Conservation (phyloP, 2,113 vertebrate species). For the Xenopus laevis region DNA sequence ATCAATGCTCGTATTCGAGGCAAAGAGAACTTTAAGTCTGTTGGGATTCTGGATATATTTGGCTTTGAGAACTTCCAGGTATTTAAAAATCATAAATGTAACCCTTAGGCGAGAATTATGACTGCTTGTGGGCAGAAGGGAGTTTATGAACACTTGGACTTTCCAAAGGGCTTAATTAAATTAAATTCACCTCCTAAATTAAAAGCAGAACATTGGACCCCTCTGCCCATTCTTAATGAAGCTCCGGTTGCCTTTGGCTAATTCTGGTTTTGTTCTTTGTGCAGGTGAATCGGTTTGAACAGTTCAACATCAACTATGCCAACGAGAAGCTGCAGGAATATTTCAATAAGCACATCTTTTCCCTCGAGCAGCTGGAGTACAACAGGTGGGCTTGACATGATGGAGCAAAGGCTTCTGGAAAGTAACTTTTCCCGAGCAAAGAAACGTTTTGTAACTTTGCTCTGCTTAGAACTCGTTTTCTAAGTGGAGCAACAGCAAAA, state of each 20-base stretch:
- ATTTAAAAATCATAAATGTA: background rate
- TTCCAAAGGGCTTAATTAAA: too few relatives aligned
- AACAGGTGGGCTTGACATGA: constrained; percentile 69
- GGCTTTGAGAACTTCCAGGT: constrained; percentile 93
- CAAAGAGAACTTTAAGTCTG: constrained; percentile 89
- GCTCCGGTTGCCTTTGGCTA: background rate
- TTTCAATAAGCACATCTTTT: constrained; percentile 94
- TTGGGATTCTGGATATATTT: constrained; percentile 92
- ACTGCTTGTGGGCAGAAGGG: too few relatives aligned
- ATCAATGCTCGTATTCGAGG: constrained; percentile 86
- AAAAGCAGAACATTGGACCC: too few relatives aligned
- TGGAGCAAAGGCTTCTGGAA: background rate
- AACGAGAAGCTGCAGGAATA: constrained; percentile 92
- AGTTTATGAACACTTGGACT: too few relatives aligned
- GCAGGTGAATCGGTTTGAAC: constrained; percentile 89
- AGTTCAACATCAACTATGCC: constrained; percentile 92
- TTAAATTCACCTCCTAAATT: too few relatives aligned
- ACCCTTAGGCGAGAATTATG: too few relatives aligned
- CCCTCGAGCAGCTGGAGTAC: constrained; percentile 89
- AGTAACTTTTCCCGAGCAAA: too few relatives aligned
- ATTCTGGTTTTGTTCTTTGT: constrained; percentile 35
- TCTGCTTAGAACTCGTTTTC: too few relatives aligned
- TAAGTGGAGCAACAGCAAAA: too few relatives aligned
- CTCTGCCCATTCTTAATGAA: too few relatives aligned
- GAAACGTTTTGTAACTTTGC: too few relatives aligned